Evolutionary conservation across 2,797 vertebrate species (phyloP).

Genomic region (Hylomyscus alleni): DNA sequence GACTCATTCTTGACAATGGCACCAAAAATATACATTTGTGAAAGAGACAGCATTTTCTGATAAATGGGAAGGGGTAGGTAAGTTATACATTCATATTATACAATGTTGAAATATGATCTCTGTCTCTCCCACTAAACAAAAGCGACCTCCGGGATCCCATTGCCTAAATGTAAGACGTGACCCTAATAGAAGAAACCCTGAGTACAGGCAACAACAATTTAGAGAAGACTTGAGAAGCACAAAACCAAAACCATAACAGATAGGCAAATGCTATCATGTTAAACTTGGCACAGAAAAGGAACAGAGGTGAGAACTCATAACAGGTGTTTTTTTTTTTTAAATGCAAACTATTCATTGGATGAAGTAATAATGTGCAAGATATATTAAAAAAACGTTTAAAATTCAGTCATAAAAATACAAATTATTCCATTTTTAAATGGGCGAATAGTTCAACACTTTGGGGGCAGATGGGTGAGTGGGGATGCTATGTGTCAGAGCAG

Average conservation of each 20-base stretch:
- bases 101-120: neutral
- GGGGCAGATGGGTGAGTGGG: too few species aligned
- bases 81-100: neutral
- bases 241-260: neutral
- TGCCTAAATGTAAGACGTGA: neutral
- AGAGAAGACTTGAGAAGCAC: neutral
- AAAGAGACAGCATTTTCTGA: neutral
- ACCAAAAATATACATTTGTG: too few species aligned
- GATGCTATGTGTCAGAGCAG: neutral
- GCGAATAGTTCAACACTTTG: neutral
- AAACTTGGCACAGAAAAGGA: neutral
- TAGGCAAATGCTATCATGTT: neutral
- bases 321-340: neutral
- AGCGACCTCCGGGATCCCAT: neutral
- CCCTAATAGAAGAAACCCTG: neutral
- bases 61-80: neutral
- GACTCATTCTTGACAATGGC: neutral
- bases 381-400: neutral
- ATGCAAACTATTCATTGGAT: neutral
- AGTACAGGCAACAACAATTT: neutral
- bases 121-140: neutral
- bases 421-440: neutral
- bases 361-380: neutral
- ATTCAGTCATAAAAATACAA: neutral
- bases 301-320: neutral